These are phyloP conservation scores for Lutjanus erythropterus DNA, from an alignment of 2,113 vertebrate genomes.

Conservation along the genomic window DNA sequence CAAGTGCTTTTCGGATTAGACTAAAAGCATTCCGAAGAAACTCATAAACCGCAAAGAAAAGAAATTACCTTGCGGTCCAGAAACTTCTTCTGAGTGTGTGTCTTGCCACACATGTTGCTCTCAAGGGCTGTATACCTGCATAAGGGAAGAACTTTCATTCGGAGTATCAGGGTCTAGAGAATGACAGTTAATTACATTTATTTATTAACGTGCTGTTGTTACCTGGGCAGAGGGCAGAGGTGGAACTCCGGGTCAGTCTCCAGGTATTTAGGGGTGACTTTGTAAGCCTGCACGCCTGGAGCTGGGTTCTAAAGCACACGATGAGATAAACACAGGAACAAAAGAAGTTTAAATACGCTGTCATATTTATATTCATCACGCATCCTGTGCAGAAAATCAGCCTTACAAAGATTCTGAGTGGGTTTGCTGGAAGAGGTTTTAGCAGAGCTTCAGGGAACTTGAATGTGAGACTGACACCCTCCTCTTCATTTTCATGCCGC, in stretches of 20 bases:
- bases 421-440: constrained; percentile 76
- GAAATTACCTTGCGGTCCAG: constrained; percentile 84
- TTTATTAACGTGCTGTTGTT: neutral
- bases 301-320: constrained; percentile 87
- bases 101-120: constrained; percentile 61
- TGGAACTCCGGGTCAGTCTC: constrained; percentile 89
- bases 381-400: neutral
- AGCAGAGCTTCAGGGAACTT: constrained; percentile 84
- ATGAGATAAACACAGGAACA: neutral
- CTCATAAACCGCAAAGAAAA: neutral
- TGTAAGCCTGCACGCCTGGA: constrained; percentile 87
- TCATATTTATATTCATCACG: neutral
- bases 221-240: constrained; percentile 89
- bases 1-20: neutral
- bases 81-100: constrained; percentile 84
- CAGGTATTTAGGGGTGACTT: constrained; percentile 84
- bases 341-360: neutral
- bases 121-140: constrained; percentile 79
- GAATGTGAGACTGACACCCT: constrained; percentile 79
- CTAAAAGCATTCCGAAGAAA: constrained; percentile 21
- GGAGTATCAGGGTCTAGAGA: neutral
- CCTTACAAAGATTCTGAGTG: constrained; percentile 93
- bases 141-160: neutral
- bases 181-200: neutral
- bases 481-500: constrained; percentile 18